Evolutionary conservation across 1,140 invertebrate genomes (phyloP).

Genomic region (Heliothis subflexa): DNA sequence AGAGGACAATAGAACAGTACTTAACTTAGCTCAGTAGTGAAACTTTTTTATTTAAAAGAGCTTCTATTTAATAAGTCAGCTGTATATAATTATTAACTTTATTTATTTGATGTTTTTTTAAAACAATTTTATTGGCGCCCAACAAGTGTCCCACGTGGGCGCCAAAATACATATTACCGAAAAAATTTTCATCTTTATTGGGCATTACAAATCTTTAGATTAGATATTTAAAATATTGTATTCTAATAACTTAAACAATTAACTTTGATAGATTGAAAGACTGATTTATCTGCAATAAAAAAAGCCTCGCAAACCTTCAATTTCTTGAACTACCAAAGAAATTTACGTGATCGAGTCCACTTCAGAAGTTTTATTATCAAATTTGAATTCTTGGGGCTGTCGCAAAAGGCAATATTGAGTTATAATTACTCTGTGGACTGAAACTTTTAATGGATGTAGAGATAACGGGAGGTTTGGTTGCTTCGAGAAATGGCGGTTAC

Average conservation of each 20-base stretch:
- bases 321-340: conserved; percentile 32
- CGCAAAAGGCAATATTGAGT: conserved; percentile 67
- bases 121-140: conserved; percentile 19
- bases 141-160: background rate
- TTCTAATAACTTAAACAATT: no score
- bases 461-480: conserved; percentile 58
- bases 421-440: conserved; percentile 64
- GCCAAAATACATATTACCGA: background rate
- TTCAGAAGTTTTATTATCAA: conserved; percentile 57
- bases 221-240: no score
- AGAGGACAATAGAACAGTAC: no score
- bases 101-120: background rate
- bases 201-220: no score
- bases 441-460: conserved; percentile 75
- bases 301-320: background rate
- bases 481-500: conserved; percentile 16
- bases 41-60: no score
- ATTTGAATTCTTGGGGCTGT: conserved; percentile 62
- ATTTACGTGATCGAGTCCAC: conserved; percentile 29
- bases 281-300: no score
- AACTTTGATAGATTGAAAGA: no score
- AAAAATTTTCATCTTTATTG: background rate
- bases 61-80: no score
- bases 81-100: no score
- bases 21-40: no score